Evolutionary conservation across 2,113 vertebrate species (phyloP), one percentile per base, ranked within the genome.

Genomic region (Anthoscopus minutus): DNA sequence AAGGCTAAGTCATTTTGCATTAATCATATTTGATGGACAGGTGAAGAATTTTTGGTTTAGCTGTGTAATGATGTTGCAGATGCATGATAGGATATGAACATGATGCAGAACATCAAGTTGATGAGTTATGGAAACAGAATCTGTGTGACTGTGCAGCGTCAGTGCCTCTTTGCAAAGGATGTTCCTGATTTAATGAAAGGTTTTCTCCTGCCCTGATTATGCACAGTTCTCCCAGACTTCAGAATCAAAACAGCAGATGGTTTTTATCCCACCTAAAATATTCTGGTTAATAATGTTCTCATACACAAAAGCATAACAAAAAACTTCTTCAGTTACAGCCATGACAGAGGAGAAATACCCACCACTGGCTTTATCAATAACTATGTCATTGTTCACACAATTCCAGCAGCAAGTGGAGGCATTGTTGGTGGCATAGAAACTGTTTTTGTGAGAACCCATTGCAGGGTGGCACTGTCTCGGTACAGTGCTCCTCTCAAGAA

Each of bases 401-500:
- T 67, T 64, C 78, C 85, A 89, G 89, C 89, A 89, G 91, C 77
- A 14, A 38, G 62, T 15, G 81, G 69, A 44, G 86, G 81, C 89
- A 48, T 92, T 85, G 79, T 92, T 94, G 85, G 65, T 40, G 70
- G 90, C 92, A 89, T 19, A 94, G 92, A 87, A 87, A 89, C 37
- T 4, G 27, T 28, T 95, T 82, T 94, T 95, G 88, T 96, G 28
- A 76, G 72, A 44, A 24, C 81, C 62, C 82, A 57, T n/a, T 4
- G 21, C 74, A 57, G 90, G 81, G 90, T 50, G 74, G 74, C 90
- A 76, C 66, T 89, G 93, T 57, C 89, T 94, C 53, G 27, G 74
- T 64, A 92, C 90, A 96, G 76, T 96, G 92, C 92, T 85, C n/a
- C 95, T 92, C 78, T 92, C 64, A 56, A 24, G 72, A 90, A 31